Percentiles rank a stretch among this genome's conserved stretches.
These are phyloP conservation scores for Panorpa germanica DNA, from an alignment of 2,888 invertebrate genomes.

Conservation along the genomic window DNA sequence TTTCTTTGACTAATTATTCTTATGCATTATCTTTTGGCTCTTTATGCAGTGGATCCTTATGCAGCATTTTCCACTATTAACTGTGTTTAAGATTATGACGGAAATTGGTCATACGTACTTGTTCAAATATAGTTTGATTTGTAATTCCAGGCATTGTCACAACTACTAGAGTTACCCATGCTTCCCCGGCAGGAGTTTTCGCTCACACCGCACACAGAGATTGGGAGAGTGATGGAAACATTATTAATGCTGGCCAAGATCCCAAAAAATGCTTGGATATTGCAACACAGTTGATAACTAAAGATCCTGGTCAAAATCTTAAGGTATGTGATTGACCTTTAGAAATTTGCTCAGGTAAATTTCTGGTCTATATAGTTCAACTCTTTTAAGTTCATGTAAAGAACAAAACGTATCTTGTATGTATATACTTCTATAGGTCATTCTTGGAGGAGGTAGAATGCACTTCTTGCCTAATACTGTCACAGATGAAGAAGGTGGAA, in stretches of 20 bases:
- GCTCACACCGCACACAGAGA: slow-evolving; percentile 33
- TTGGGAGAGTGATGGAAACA: slow-evolving; percentile 25
- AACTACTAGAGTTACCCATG: slow-evolving; percentile 11
- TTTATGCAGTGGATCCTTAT: slow-evolving; percentile 25
- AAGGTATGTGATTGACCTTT: no score
- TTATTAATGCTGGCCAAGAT: slow-evolving; percentile 6
- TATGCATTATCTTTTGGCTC: slow-evolving; percentile 27
- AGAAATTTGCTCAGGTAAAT: no score
- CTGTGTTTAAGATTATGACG: slow-evolving; percentile 32
- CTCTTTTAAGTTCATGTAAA: no score
- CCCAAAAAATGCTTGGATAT: slow-evolving; percentile 8
- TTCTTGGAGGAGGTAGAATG: slow-evolving; percentile 36
- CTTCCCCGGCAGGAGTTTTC: slow-evolving; percentile 10
- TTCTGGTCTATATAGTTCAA: no score
- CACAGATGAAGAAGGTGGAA: slow-evolving; percentile 25
- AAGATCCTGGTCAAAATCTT: slow-evolving; percentile 6
- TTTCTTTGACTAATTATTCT: no score
- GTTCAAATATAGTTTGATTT: background rate
- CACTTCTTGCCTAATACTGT: slow-evolving; percentile 28
- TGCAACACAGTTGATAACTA: slow-evolving; percentile 7
- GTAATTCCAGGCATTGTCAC: slow-evolving; percentile 8
- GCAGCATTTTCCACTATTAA: slow-evolving; percentile 32
- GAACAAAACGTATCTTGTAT: slow-evolving; percentile 13
- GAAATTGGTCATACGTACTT: slow-evolving; percentile 15
- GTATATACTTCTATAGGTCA: slow-evolving; percentile 18